These are phyloP conservation scores for Lithobius niger DNA, from an alignment of 1,140 invertebrate genomes.

Conservation along the genomic window DNA sequence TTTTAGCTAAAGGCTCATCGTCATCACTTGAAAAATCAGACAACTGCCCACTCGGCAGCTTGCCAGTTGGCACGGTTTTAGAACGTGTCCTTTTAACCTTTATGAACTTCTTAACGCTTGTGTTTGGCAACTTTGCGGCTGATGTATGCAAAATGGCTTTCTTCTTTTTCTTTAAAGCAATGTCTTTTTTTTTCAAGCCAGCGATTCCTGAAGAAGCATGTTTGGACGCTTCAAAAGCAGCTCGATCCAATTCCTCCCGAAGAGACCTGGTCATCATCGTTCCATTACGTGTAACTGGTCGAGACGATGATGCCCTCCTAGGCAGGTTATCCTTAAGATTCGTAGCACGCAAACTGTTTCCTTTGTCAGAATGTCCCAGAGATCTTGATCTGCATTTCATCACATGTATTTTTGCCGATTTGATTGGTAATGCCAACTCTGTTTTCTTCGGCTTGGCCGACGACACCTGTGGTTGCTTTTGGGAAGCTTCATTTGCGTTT, in stretches of 20 bases:
- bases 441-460: not conserved
- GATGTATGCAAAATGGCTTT: not conserved
- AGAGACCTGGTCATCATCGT: not conserved
- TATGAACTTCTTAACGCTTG: not conserved
- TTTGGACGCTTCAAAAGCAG: constrained; percentile 5
- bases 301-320: not conserved
- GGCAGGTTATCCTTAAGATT: too few species aligned
- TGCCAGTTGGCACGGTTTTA: not conserved
- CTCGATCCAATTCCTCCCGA: not conserved
- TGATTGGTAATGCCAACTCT: not conserved
- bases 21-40: constrained; percentile 32
- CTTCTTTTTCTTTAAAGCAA: not conserved
- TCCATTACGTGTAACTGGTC: not conserved
- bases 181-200: not conserved
- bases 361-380: too few species aligned
- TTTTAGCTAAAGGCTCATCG: constrained; percentile 28
- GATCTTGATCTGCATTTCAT: too few species aligned
- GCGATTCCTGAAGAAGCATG: not conserved
- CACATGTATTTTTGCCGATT: not conserved
- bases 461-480: not conserved
- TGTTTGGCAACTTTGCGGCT: not conserved
- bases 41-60: not conserved
- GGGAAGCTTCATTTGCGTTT: not conserved
- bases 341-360: not conserved
- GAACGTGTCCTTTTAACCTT: not conserved